Evolutionary conservation across 2,113 vertebrate species (phyloP), one percentile per base, ranked within the genome.

Genomic region (Laterallus jamaicensis): DNA sequence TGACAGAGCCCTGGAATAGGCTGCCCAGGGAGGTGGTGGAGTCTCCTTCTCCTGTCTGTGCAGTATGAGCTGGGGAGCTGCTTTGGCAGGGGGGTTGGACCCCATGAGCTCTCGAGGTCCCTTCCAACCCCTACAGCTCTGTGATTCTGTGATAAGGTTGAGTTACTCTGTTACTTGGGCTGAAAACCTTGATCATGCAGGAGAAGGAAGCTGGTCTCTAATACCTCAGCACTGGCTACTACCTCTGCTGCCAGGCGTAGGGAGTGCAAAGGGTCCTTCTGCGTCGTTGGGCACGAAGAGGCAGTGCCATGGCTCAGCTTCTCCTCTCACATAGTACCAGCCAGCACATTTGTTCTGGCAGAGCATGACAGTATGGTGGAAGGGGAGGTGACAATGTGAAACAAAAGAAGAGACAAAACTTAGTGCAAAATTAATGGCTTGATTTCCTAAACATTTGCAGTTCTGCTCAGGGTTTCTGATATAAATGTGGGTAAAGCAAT

Each of bases 361-460:
- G 10, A 55, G 42, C 26, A 39, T 0, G 1, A 88, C 0, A 37
- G 10, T 28, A 50, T 5, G 11, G 32, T 14, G 49, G 60, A 78
- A 89, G 22, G 10, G 17, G 8, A 89, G 31, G 25, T 47, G 66
- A 68, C 32, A 67, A 84, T 8, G 25, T 54, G 14, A 54, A 54
- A 54, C 14, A 28, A 15, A 58, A 56, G 28, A 28, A 54, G 26
- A 52, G 24, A 52, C 50, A 42, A 9, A 7, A 91, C 19, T 71
- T 63, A 52, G 26, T 39, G 29, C 42, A 74, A 59, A 91, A 86
- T 67, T 29, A 69, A 81, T 63, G 40, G 24, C 35, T 80, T 49
- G 9, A 71, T 84, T 86, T 84, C 42, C 37, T 63, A 32, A 15
- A 50, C 37, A 31, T 42, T 52, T 82, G 18, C 32, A 49, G 29